Conservation (phyloP, 2,113 vertebrate genomes). For the Pluvianellus socialis region DNA sequence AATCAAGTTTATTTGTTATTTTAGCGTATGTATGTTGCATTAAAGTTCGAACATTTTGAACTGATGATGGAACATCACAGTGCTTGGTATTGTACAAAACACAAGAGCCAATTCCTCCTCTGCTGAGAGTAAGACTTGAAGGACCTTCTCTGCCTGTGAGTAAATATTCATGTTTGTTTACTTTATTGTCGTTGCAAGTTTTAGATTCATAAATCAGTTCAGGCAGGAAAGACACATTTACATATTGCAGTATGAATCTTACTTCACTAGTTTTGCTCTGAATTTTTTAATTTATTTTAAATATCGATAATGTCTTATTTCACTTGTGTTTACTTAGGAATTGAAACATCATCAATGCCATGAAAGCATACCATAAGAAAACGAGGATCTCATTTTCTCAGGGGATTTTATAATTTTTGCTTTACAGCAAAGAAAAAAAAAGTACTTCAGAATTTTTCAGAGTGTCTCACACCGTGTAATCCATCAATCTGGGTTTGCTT, state of each 20-base stretch:
- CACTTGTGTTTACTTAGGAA: neutral
- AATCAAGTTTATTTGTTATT: neutral
- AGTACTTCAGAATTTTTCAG: neutral
- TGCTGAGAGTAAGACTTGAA: neutral
- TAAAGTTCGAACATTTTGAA: neutral
- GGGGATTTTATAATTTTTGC: neutral
- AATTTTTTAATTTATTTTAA: neutral
- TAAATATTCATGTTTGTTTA: neutral
- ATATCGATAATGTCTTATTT: neutral
- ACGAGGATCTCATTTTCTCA: neutral
- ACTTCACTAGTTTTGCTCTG: neutral
- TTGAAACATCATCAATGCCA: neutral
- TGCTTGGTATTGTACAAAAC: neutral
- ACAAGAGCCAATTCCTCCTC: neutral
- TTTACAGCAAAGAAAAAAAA: neutral
- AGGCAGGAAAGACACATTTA: neutral
- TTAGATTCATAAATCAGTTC: neutral
- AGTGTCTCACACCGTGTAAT: neutral
- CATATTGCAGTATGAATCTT: neutral
- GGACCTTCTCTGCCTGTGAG: neutral
- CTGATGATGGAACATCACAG: accelerated
- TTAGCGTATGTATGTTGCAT: neutral
- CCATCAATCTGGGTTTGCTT: neutral
- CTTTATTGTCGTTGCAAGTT: neutral
- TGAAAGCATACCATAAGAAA: neutral